Percentiles rank a stretch among this genome's conserved stretches.
These are phyloP conservation scores for Drosophila melanica DNA, from an alignment of 1,140 invertebrate species.

Conservation along the genomic window DNA sequence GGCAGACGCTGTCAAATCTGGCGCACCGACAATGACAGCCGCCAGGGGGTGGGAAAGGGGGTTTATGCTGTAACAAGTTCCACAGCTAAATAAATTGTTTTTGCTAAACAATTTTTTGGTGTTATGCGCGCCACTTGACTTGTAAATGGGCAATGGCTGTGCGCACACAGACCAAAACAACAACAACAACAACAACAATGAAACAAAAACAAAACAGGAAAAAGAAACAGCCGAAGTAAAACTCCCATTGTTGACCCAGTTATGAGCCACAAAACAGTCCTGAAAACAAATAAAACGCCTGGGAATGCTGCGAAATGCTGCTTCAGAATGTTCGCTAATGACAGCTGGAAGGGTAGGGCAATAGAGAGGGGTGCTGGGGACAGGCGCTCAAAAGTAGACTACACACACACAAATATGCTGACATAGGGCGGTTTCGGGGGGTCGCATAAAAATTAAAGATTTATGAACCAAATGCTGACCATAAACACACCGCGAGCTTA, in stretches of 20 bases:
- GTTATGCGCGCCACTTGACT: constrained; percentile 75
- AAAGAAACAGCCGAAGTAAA: constrained; percentile 15
- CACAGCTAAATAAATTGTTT: constrained; percentile 78
- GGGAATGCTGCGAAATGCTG: constrained; percentile 10
- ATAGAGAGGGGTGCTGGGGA: constrained; percentile 14
- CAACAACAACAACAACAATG: constrained; percentile 25
- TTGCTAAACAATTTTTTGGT: constrained; percentile 76
- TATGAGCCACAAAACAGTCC: constrained; percentile 72
- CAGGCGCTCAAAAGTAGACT: constrained; percentile 69
- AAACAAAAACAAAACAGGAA: constrained; percentile 7
- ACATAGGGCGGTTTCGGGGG: constrained; percentile 46
- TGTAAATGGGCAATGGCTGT: constrained; percentile 67
- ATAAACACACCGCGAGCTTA: constrained; percentile 22
- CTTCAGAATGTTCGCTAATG: constrained; percentile 61
- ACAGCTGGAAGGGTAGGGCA: constrained; percentile 43
- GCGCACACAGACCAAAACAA: constrained; percentile 13
- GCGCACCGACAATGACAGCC: constrained; percentile 58
- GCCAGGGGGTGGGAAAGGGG: neutral
- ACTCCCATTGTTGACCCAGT: constrained; percentile 73
- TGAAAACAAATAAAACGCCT: constrained; percentile 59
- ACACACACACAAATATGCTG: constrained; percentile 65
- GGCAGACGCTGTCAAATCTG: constrained; percentile 70
- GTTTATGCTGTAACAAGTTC: constrained; percentile 42
- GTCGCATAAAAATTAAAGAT: constrained; percentile 76
- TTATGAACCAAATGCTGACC: constrained; percentile 61